Base-by-base conservation (phyloP, 2,797 vertebrate species). In the Otolemur crassicaudatus region DNA sequence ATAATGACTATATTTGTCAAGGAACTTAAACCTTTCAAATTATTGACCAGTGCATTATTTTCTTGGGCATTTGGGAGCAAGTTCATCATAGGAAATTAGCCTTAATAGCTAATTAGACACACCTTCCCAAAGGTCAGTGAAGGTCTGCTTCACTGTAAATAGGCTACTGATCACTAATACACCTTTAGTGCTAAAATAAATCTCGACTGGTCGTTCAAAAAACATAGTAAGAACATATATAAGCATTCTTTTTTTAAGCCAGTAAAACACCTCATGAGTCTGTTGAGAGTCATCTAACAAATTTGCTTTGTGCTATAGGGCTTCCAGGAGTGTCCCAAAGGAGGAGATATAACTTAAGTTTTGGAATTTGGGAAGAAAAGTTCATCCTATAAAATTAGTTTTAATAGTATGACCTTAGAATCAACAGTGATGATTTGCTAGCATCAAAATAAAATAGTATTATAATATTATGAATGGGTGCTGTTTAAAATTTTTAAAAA, bases 241-340 rank as follows among this genome's bases (percentile, higher is more conserved):
- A 94, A 83, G 75, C 60, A 73, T 34, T 61, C 29, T 87, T 90
- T 77, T 76, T n/a, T 85, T 88, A 65, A 89, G 27, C 29, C 76
- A 75, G 53, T 87, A 73, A 84, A 94, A 83, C 70, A 13, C 81
- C 40, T 86, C 92, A 10, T 92, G 65, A 94, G n/a, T 87, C 14
- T 61, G 7, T 17, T 92, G 82, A 96, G 46, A 84, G 40, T 34
- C 34, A 69, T 37, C 67, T 19, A 75, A 69, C 16, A 87, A 87
- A 91, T 61, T 27, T 79, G 16, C 75, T 95, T 86, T 84, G 49
- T 63, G 19, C 16, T 81, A 11, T 29, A 12, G 29, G 43, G 20
- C 9, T 91, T 94, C 63, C 81, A 34, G 82, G 29, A 87, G 3
- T 82, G 22, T 76, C 25, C 17, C 85, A 84, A 40, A 27, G 23